Conservation (phyloP, 2,888 invertebrate genomes). For the Mesoligia furuncula region DNA sequence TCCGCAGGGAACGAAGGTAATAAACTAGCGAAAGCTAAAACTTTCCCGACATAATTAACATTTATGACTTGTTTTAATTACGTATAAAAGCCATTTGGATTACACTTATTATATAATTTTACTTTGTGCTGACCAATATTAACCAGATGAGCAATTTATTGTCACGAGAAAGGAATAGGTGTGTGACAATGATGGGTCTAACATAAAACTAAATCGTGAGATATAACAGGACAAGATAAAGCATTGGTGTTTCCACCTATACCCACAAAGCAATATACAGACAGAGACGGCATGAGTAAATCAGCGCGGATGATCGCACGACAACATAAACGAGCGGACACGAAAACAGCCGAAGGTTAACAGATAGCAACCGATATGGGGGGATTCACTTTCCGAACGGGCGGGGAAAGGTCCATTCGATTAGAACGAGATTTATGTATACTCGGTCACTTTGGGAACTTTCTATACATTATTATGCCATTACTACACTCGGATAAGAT, state of each 20-base stretch:
- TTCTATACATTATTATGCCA: slow-evolving; percentile 54
- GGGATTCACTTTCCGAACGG: slow-evolving; percentile 65
- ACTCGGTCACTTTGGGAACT: slow-evolving; percentile 56
- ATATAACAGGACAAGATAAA: slow-evolving; percentile 2
- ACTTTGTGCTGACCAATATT: neutral
- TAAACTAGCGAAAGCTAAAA: slow-evolving; percentile 45
- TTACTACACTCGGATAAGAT: slow-evolving; percentile 36
- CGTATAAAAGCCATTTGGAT: slow-evolving; percentile 30
- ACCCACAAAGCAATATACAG: slow-evolving; percentile 42
- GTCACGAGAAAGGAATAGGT: neutral
- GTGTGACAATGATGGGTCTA: neutral
- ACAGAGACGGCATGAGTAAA: slow-evolving; percentile 62
- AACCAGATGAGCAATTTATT: neutral
- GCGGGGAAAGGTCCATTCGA: slow-evolving; percentile 64
- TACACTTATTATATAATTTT: slow-evolving; percentile 18
- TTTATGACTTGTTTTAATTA: slow-evolving; percentile 49
- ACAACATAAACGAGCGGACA: slow-evolving; percentile 55
- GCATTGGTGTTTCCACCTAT: slow-evolving; percentile 35
- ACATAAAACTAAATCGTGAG: neutral
- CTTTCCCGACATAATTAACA: slow-evolving; percentile 35
- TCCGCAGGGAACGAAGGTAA: slow-evolving; percentile 33
- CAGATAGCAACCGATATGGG: slow-evolving; percentile 59
- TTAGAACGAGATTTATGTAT: slow-evolving; percentile 62
- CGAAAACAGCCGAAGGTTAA: slow-evolving; percentile 61
- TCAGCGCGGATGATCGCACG: slow-evolving; percentile 65